These are phyloP conservation scores for Bombycilla garrulus DNA, from an alignment of 2,113 vertebrate species.

Conservation along the genomic window DNA sequence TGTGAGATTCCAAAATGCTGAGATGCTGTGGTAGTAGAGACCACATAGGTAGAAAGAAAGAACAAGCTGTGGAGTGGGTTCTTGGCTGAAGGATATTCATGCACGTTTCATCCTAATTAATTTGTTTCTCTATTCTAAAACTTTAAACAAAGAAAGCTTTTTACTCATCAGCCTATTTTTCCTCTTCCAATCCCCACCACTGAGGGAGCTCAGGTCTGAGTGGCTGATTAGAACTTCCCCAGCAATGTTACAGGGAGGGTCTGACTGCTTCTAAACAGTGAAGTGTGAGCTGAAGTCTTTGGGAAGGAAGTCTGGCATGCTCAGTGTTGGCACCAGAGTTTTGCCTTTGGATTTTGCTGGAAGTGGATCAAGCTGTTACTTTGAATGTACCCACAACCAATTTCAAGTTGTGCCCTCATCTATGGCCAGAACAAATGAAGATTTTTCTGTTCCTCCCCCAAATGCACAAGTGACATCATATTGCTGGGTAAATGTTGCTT, in stretches of 20 bases:
- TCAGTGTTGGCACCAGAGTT: not conserved
- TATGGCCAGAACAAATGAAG: conserved; percentile 23
- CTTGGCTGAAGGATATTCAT: not conserved
- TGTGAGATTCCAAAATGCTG: not conserved
- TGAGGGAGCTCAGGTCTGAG: not conserved
- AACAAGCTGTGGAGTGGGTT: not conserved
- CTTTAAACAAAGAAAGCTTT: not conserved
- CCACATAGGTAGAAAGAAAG: not conserved
- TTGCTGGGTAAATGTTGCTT: not conserved
- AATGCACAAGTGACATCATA: not conserved
- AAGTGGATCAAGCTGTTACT: conserved; percentile 11
- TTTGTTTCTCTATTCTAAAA: not conserved
- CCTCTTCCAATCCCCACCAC: not conserved
- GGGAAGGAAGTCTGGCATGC: not conserved
- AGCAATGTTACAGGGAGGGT: not conserved
- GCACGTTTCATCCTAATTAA: not conserved
- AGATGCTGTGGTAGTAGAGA: not conserved
- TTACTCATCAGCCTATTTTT: not conserved
- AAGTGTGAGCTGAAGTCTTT: not conserved
- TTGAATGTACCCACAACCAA: not conserved
- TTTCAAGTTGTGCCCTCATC: conserved; percentile 1
- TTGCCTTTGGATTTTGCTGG: not conserved
- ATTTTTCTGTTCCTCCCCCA: not conserved
- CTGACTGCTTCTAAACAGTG: not conserved
- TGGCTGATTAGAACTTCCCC: not conserved